phyloP scores from a whole-genome alignment of 2,797 vertebrate genomes.

The Pangasius mekongensis region DNA sequence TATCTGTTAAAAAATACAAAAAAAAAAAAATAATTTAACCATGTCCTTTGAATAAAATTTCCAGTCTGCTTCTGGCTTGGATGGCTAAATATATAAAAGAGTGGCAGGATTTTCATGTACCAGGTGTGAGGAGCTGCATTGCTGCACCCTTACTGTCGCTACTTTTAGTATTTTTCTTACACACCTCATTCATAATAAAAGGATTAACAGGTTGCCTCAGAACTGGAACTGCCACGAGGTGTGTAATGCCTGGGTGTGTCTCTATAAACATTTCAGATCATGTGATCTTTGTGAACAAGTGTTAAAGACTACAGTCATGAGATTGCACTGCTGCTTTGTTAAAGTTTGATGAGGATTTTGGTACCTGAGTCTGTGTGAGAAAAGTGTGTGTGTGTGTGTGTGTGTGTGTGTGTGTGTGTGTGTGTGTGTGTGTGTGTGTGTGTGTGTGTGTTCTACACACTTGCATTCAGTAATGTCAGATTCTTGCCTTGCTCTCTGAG shows the following conservation, averaged over 20 bases:
- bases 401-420: background rate
- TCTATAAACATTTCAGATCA: slow-evolving; percentile 14
- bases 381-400: background rate
- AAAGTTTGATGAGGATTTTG: background rate
- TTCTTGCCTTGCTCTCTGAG: slow-evolving; percentile 31
- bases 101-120: background rate
- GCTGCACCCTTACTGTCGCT: background rate
- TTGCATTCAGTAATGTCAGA: slow-evolving; percentile 42
- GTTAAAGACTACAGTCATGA: slow-evolving; percentile 12
- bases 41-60: background rate
- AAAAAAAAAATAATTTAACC: background rate
- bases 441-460: slow-evolving; percentile 40
- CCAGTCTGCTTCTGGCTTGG: background rate
- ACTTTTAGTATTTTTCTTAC: background rate
- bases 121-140: background rate
- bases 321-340: background rate
- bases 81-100: background rate
- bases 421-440: slow-evolving; percentile 22
- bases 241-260: slow-evolving; percentile 34
- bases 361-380: background rate
- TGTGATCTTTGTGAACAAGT: slow-evolving; percentile 30
- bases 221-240: slow-evolving; percentile 18
- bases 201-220: slow-evolving; percentile 20
- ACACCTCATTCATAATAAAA: slow-evolving; percentile 19
- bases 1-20: background rate